Percentiles rank a stretch among this genome's conserved stretches.
Evolutionary conservation across 2,113 vertebrate species (phyloP).

Genomic region (Neotoma lepida): DNA sequence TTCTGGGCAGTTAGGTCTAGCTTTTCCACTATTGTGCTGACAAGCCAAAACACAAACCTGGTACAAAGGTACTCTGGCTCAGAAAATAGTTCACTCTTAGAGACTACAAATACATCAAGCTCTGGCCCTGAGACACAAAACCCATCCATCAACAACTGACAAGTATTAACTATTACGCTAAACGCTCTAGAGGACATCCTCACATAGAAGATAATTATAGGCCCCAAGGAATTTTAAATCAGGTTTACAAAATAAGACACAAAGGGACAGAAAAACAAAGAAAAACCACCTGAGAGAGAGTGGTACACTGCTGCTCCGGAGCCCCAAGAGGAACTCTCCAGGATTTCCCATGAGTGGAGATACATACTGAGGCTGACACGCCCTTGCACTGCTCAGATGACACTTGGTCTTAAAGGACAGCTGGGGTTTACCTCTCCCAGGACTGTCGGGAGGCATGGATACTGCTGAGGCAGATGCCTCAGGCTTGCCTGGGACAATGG

Average conservation of each 20-base stretch:
- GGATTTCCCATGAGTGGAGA: not conserved
- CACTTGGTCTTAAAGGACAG: not conserved
- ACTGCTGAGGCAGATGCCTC: not conserved
- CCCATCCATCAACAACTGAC: constrained; percentile 7
- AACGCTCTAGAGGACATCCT: not conserved
- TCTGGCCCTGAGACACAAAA: not conserved
- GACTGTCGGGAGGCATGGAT: not conserved
- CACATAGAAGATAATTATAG: not conserved
- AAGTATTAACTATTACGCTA: not conserved
- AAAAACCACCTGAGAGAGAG: not conserved
- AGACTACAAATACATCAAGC: constrained; percentile 50
- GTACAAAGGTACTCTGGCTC: constrained; percentile 64
- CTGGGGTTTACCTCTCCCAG: not conserved
- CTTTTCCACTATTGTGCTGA: constrained; percentile 46
- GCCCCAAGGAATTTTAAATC: constrained; percentile 27
- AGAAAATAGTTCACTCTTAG: constrained; percentile 63
- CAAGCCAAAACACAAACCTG: constrained; percentile 57
- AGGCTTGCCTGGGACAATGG: not conserved
- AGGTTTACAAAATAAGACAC: constrained; percentile 51
- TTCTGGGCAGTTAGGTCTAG: constrained; percentile 56
- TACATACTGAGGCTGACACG: not conserved
- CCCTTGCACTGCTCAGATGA: not conserved
- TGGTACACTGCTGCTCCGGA: not conserved
- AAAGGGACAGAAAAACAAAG: constrained; percentile 20
- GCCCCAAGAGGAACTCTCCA: not conserved